These are phyloP conservation scores for Labroides dimidiatus DNA, from an alignment of 2,797 vertebrate species.

Conservation along the genomic window DNA sequence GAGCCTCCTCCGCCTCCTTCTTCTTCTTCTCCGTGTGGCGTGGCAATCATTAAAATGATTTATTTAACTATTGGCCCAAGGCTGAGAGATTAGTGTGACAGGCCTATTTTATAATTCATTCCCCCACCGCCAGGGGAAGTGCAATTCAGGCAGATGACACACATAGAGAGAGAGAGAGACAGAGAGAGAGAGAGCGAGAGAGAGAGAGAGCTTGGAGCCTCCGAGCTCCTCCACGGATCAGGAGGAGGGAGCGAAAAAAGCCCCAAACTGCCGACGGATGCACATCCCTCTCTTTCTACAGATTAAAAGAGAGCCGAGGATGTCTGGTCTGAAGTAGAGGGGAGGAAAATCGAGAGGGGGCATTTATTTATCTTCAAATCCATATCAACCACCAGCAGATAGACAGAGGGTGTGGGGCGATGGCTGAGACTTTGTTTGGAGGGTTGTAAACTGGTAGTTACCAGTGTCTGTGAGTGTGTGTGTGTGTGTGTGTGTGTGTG, in stretches of 20 bases:
- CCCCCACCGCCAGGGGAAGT: conserved; percentile 77
- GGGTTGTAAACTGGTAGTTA: conserved; percentile 55
- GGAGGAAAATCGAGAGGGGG: conserved; percentile 30
- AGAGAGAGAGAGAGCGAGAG: conserved; percentile 61
- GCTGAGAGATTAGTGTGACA: conserved; percentile 85
- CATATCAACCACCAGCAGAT: conserved; percentile 72
- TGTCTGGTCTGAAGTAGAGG: conserved; percentile 66
- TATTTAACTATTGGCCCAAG: conserved; percentile 84
- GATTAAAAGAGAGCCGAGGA: conserved; percentile 73
- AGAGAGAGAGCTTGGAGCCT: conserved; percentile 61
- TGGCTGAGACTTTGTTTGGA: conserved; percentile 52
- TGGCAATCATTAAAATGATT: conserved; percentile 84
- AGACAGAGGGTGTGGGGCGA: conserved; percentile 45
- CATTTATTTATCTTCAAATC: conserved; percentile 77
- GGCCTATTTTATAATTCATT: conserved; percentile 85
- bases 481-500: conserved; percentile 41
- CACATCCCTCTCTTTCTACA: conserved; percentile 71
- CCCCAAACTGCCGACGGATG: conserved; percentile 72
- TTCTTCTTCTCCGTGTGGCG: conserved; percentile 63
- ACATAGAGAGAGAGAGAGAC: conserved; percentile 71
- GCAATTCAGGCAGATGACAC: conserved; percentile 78
- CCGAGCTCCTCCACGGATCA: conserved; percentile 59
- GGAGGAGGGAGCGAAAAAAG: conserved; percentile 25
- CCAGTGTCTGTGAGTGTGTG: conserved; percentile 44
- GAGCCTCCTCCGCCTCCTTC: conserved; percentile 57